These are phyloP conservation scores for Dryocosmus kuriphilus DNA, from an alignment of 2,888 invertebrate genomes.

Conservation along the genomic window DNA sequence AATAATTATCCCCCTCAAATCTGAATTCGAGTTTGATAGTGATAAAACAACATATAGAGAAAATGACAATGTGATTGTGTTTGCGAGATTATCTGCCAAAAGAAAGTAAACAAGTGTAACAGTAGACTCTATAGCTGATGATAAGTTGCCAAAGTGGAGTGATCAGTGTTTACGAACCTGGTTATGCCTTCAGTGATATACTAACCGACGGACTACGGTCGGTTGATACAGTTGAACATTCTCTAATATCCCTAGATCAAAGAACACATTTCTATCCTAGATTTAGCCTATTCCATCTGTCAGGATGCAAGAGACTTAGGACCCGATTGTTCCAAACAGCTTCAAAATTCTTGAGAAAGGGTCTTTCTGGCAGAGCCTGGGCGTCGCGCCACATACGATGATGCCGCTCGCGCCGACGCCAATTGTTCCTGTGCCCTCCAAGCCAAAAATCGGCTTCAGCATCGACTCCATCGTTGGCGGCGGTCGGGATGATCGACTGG, in stretches of 20 bases:
- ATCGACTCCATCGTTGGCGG: slow-evolving; percentile 96
- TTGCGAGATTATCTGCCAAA: background rate
- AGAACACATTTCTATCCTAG: background rate
- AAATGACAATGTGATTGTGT: slow-evolving; percentile 9
- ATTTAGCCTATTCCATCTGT: background rate
- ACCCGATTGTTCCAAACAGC: slow-evolving; percentile 2
- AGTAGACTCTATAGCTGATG: slow-evolving; percentile 7
- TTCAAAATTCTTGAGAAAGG: slow-evolving; percentile 40
- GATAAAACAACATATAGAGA: background rate
- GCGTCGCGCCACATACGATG: slow-evolving; percentile 81
- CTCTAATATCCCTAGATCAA: background rate
- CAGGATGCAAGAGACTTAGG: slow-evolving; percentile 47
- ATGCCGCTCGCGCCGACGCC: slow-evolving; percentile 97
- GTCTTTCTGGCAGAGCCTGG: slow-evolving; percentile 44
- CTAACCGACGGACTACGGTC: slow-evolving; percentile 18
- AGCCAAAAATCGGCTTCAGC: slow-evolving; percentile 96
- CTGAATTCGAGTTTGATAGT: background rate
- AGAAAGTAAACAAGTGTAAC: background rate
- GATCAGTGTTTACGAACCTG: slow-evolving; percentile 18
- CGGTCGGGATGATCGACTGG: slow-evolving; percentile 65
- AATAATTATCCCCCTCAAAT: background rate
- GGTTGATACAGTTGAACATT: background rate
- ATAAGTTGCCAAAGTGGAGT: slow-evolving; percentile 13
- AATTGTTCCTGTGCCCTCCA: slow-evolving; percentile 93
- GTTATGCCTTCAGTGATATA: background rate